Conservation (phyloP, 2,113 vertebrate genomes). For the Thinocorus orbignyianus region DNA sequence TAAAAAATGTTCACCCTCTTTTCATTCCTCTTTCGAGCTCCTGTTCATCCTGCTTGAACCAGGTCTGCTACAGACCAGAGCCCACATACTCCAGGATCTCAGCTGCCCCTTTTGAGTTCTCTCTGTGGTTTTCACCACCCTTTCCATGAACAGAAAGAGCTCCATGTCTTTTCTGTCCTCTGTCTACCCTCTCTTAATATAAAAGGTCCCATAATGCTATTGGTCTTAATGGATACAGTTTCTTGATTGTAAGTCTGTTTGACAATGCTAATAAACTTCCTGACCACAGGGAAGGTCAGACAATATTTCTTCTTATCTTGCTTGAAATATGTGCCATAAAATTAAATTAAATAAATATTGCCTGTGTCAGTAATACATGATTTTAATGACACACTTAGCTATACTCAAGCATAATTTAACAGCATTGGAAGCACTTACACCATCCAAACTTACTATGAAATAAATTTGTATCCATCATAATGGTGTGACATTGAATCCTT, state of each 20-base stretch:
- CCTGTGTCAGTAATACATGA: slow-evolving; percentile 24
- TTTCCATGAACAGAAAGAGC: neutral
- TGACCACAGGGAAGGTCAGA: neutral
- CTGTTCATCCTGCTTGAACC: neutral
- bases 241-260: neutral
- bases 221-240: neutral
- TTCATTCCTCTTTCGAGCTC: neutral
- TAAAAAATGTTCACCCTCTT: neutral
- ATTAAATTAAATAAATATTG: slow-evolving; percentile 57
- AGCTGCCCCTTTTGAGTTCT: neutral
- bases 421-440: neutral
- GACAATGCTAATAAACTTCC: neutral
- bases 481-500: slow-evolving; percentile 12
- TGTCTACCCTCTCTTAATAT: neutral
- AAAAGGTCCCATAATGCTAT: neutral
- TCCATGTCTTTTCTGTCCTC: neutral
- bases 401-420: slow-evolving; percentile 27
- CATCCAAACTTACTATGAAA: slow-evolving; percentile 5
- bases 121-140: neutral
- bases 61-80: neutral
- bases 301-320: neutral
- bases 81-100: neutral
- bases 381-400: slow-evolving; percentile 56
- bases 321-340: slow-evolving; percentile 38
- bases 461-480: slow-evolving; percentile 21